phyloP scores from a whole-genome alignment of 2,113 vertebrate genomes.

The Xiphophorus couchianus region DNA sequence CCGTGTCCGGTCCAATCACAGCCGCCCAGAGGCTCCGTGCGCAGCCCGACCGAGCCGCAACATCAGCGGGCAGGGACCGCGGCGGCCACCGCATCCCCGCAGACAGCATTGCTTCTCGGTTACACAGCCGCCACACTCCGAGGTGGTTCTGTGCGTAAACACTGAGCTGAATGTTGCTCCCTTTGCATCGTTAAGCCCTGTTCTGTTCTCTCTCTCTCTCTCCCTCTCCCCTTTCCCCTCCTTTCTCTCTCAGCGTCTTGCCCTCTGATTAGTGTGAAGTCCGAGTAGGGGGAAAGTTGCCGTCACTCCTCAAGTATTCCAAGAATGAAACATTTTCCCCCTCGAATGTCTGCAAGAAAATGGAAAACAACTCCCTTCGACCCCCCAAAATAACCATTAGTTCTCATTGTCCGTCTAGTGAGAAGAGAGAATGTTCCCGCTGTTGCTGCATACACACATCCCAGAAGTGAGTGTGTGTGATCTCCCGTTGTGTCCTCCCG shows the following conservation, averaged over 20 bases:
- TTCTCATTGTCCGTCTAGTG: slow-evolving; percentile 11
- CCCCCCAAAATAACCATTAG: neutral
- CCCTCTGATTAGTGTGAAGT: slow-evolving; percentile 21
- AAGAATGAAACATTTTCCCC: slow-evolving; percentile 54
- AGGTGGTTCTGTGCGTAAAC: slow-evolving; percentile 19
- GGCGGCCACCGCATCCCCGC: slow-evolving; percentile 66
- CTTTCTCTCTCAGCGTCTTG: slow-evolving; percentile 3
- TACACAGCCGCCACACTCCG: slow-evolving; percentile 27
- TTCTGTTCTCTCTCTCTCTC: slow-evolving; percentile 7
- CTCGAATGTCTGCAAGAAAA: slow-evolving; percentile 35
- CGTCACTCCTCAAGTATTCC: slow-evolving; percentile 73
- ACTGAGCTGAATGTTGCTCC: slow-evolving; percentile 11
- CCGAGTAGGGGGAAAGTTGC: slow-evolving; percentile 69
- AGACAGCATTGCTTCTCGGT: slow-evolving; percentile 49
- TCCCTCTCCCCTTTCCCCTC: neutral
- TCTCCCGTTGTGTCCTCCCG: slow-evolving; percentile 55
- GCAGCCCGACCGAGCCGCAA: slow-evolving; percentile 60
- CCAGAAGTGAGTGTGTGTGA: slow-evolving; percentile 1
- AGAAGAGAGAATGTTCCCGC: neutral
- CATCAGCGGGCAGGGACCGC: slow-evolving; percentile 59
- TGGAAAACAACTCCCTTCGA: slow-evolving; percentile 1
- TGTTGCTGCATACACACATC: slow-evolving; percentile 26
- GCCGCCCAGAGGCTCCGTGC: slow-evolving; percentile 57
- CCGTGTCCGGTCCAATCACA: slow-evolving; percentile 74
- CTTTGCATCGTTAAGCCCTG: slow-evolving; percentile 34